A percentile compares a stretch with the other conserved stretches of the same genome.
phyloP scores from a whole-genome alignment of 2,113 vertebrate species.

The Brachyhypopomus gauderio region DNA sequence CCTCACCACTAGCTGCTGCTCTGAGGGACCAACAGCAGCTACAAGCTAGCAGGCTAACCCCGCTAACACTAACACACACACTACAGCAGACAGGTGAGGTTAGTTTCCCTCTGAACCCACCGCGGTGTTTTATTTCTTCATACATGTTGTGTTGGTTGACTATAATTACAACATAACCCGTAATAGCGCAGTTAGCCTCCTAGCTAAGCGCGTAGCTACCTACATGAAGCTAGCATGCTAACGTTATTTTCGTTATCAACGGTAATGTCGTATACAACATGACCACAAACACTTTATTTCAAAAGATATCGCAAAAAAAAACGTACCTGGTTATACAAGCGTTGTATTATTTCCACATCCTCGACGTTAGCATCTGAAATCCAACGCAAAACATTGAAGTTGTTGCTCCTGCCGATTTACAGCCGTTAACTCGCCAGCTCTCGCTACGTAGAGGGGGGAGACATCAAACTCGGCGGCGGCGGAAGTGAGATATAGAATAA shows the following conservation, averaged over 20 bases:
- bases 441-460: neutral
- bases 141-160: too few species aligned
- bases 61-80: too few species aligned
- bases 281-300: neutral
- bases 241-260: neutral
- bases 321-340: slow-evolving; percentile 31
- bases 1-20: neutral
- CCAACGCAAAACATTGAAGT: neutral
- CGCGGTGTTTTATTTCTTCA: too few species aligned
- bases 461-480: neutral
- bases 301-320: neutral
- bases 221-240: neutral
- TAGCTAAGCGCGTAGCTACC: neutral
- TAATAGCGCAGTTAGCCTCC: too few species aligned
- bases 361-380: neutral
- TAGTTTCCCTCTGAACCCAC: too few species aligned
- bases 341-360: slow-evolving; percentile 39
- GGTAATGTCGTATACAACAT: neutral
- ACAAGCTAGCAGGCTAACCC: too few species aligned
- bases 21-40: too few species aligned
- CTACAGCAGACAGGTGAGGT: too few species aligned
- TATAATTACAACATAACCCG: too few species aligned
- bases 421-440: neutral
- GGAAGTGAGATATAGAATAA: neutral
- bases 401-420: neutral